A percentile compares a stretch with the other conserved stretches of the same genome.
phyloP scores from a whole-genome alignment of 2,888 invertebrate species.

The Oligia strigilis region DNA sequence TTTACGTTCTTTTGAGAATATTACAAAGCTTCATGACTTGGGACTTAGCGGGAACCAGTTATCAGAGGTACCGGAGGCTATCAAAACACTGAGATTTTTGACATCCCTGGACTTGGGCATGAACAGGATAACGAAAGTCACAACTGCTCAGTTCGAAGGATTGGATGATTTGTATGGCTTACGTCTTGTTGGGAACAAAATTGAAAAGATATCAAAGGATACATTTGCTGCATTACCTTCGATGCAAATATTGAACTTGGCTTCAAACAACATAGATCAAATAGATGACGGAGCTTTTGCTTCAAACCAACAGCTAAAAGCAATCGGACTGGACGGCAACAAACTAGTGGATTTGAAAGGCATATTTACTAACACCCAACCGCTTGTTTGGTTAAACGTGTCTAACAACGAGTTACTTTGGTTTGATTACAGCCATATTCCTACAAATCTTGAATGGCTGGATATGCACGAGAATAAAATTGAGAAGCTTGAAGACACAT shows the following conservation, averaged over 20 bases:
- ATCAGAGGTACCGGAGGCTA: slow-evolving; percentile 93
- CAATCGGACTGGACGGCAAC: slow-evolving; percentile 94
- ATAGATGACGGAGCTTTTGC: slow-evolving; percentile 95
- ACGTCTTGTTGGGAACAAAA: slow-evolving; percentile 95
- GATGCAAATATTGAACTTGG: slow-evolving; percentile 94
- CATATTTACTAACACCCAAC: slow-evolving; percentile 93
- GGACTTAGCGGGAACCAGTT: slow-evolving; percentile 94
- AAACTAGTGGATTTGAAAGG: slow-evolving; percentile 94
- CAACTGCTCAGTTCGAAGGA: slow-evolving; percentile 93
- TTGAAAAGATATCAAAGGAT: slow-evolving; percentile 94
- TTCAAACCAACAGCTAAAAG: slow-evolving; percentile 93
- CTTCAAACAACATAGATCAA: slow-evolving; percentile 94
- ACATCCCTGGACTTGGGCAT: slow-evolving; percentile 95
- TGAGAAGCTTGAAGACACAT: slow-evolving; percentile 93
- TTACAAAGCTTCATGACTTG: slow-evolving; percentile 94
- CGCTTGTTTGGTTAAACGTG: slow-evolving; percentile 95
- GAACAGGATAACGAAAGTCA: slow-evolving; percentile 94
- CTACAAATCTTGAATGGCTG: slow-evolving; percentile 94
- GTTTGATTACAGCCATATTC: slow-evolving; percentile 95
- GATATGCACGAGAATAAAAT: slow-evolving; percentile 96
- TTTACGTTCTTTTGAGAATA: slow-evolving; percentile 93
- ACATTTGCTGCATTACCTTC: slow-evolving; percentile 93
- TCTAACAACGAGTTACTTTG: slow-evolving; percentile 94
- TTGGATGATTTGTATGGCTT: slow-evolving; percentile 94
- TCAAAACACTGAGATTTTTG: slow-evolving; percentile 92